Evolutionary conservation across 1,140 invertebrate genomes (phyloP).

Genomic region (Homarus americanus): DNA sequence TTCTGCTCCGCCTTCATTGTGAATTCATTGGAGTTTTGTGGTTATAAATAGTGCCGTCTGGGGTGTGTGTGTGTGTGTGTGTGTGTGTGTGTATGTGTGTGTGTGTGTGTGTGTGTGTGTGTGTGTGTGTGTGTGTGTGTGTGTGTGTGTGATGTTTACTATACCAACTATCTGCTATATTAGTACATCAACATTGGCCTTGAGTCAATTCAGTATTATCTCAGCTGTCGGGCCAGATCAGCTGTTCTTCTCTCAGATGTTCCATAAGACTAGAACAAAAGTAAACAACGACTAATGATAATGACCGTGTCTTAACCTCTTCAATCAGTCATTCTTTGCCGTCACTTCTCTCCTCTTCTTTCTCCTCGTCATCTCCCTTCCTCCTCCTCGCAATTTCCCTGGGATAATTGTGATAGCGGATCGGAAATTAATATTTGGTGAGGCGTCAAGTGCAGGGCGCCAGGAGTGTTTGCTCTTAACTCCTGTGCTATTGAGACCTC

Average conservation of each 20-base stretch:
- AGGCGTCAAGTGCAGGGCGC: background rate
- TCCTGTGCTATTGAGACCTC: background rate
- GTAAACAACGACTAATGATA: no score
- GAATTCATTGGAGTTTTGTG: background rate
- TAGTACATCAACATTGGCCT: no score
- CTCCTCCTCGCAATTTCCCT: background rate
- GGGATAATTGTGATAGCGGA: background rate
- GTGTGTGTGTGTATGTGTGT: no score
- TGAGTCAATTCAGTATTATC: no score
- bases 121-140: no score
- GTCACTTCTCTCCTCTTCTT: background rate
- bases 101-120: no score
- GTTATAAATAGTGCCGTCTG: background rate
- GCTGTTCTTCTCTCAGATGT: no score
- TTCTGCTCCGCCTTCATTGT: background rate
- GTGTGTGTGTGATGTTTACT: no score
- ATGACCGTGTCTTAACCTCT: no score
- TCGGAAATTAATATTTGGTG: constrained; percentile 4
- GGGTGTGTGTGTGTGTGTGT: background rate
- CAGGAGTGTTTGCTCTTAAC: background rate
- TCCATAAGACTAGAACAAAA: no score
- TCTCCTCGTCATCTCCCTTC: background rate
- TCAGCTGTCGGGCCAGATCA: no score
- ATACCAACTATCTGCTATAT: no score
- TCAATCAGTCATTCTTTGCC: background rate